phyloP scores from a whole-genome alignment of 2,888 invertebrate species.

The Sericinus montela region DNA sequence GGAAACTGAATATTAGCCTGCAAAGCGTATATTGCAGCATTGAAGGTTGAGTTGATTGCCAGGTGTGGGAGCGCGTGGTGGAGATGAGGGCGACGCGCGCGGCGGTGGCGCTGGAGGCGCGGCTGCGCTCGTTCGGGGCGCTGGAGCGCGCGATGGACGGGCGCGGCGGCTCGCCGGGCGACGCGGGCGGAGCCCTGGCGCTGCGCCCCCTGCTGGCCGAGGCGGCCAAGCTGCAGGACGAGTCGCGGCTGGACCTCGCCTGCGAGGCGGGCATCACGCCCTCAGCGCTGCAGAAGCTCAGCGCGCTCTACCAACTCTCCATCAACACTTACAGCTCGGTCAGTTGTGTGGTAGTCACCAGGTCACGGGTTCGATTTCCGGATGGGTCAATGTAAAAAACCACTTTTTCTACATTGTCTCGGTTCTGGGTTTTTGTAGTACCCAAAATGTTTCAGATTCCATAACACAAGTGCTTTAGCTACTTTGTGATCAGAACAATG shows the following conservation, averaged over 20 bases:
- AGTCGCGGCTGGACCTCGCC: constrained; percentile 52
- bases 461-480: too few species aligned
- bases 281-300: constrained; percentile 45
- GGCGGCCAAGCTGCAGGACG: constrained; percentile 82
- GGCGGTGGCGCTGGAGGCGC: constrained; percentile 76
- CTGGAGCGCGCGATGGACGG: constrained; percentile 82
- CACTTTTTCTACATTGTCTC: too few species aligned
- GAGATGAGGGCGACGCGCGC: constrained; percentile 54
- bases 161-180: constrained; percentile 77
- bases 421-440: too few species aligned
- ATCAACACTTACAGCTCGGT: constrained; percentile 62
- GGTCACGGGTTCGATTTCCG: too few species aligned
- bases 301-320: constrained; percentile 55
- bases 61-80: constrained; percentile 84
- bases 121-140: constrained; percentile 83
- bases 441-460: too few species aligned
- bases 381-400: too few species aligned
- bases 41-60: constrained; percentile 23
- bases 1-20: too few species aligned
- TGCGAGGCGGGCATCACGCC: constrained; percentile 64
- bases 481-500: too few species aligned
- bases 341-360: too few species aligned
- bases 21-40: too few species aligned
- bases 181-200: constrained; percentile 63
- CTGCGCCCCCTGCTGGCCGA: constrained; percentile 82